These are phyloP conservation scores for cattle (Bos taurus) DNA, from an alignment of 2,113 vertebrate species.

Conservation along the genomic window DNA sequence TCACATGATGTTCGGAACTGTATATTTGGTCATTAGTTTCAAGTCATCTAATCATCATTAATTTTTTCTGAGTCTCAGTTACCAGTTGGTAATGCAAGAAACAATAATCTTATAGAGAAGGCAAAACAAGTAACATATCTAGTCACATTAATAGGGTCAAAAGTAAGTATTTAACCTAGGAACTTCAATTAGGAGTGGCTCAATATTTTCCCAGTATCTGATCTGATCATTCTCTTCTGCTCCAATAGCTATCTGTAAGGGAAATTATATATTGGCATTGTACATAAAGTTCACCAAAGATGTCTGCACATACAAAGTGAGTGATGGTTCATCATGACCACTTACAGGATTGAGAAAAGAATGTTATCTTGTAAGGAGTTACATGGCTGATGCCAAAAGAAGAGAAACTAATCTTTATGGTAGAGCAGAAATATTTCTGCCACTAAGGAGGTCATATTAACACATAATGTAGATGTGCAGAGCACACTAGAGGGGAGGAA, in stretches of 20 bases:
- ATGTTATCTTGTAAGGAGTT: background rate
- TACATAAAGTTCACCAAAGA: background rate
- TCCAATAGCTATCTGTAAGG: background rate
- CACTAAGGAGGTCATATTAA: background rate
- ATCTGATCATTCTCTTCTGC: background rate
- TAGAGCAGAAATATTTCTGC: background rate
- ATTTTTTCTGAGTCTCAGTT: background rate
- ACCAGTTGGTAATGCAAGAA: background rate
- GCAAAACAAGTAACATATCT: background rate
- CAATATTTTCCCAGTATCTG: background rate
- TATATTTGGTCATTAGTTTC: background rate
- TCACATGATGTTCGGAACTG: background rate
- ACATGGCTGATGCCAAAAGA: background rate
- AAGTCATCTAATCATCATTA: background rate
- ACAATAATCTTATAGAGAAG: background rate
- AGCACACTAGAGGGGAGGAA: background rate
- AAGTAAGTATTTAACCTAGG: background rate
- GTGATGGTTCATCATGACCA: background rate
- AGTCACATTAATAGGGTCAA: background rate
- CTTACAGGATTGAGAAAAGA: background rate
- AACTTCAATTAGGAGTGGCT: background rate
- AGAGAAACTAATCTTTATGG: background rate
- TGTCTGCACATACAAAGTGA: background rate
- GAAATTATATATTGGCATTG: background rate
- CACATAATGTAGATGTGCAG: background rate